Evolutionary conservation across 2,797 vertebrate species (phyloP).

Genomic region (Cyclopterus lumpus): DNA sequence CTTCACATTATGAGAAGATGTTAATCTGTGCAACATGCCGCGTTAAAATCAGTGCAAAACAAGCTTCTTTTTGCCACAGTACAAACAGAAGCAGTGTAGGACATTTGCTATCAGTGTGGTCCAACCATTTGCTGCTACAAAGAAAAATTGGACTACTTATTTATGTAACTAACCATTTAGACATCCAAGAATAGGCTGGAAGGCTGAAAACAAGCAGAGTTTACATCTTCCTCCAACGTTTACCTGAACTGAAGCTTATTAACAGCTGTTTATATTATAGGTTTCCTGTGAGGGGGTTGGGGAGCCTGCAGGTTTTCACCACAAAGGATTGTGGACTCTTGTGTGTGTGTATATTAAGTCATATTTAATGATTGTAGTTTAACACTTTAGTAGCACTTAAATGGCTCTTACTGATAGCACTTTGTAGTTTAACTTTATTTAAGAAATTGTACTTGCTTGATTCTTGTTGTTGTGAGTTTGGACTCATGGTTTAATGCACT

Average conservation of each 20-base stretch:
- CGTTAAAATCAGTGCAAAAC: neutral
- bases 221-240: conserved; percentile 25
- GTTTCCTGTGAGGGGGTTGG: conserved; percentile 37
- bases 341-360: neutral
- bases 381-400: too few species aligned
- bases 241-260: conserved; percentile 30
- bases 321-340: neutral
- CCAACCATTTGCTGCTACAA: neutral
- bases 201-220: conserved; percentile 47
- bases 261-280: conserved; percentile 40
- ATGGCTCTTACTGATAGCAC: too few species aligned
- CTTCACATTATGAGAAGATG: neutral
- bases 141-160: conserved; percentile 4
- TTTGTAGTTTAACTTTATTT: too few species aligned
- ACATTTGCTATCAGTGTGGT: neutral
- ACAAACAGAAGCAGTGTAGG: neutral
- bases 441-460: too few species aligned
- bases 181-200: neutral
- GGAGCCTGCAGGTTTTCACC: neutral
- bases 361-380: neutral
- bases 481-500: too few species aligned
- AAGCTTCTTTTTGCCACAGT: neutral
- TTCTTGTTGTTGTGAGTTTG: too few species aligned
- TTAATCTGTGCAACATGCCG: neutral
- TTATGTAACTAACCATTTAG: neutral